phyloP scores from a whole-genome alignment of 2,113 vertebrate genomes.

The Geococcyx californianus region DNA sequence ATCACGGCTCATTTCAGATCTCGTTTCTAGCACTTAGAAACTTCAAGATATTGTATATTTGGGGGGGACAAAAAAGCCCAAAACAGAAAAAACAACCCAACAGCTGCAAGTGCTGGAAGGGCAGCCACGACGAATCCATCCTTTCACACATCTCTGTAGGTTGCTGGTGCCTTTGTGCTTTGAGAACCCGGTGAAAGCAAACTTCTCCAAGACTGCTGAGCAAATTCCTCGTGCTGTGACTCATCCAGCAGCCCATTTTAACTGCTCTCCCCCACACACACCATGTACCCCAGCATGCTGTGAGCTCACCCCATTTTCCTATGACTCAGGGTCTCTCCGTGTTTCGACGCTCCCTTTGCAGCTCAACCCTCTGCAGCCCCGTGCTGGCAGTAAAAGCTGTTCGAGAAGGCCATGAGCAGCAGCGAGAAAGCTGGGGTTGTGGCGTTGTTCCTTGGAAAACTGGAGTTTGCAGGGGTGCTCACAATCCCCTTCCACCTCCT shows the following conservation, averaged over 20 bases:
- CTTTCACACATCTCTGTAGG: not conserved
- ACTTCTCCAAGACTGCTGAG: not conserved
- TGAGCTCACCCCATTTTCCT: not conserved
- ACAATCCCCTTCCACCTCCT: too few relatives aligned
- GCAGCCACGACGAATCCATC: not conserved
- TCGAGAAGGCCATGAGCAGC: not conserved
- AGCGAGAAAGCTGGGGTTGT: accelerated
- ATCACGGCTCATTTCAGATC: accelerated
- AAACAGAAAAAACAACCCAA: not conserved
- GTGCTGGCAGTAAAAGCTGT: accelerated
- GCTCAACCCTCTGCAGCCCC: not conserved
- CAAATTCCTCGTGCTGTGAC: not conserved
- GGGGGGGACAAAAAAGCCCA: too few relatives aligned
- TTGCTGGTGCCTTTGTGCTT: accelerated
- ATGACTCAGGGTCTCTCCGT: not conserved
- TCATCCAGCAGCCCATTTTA: not conserved
- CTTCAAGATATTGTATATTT: not conserved
- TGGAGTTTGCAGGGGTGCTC: not conserved
- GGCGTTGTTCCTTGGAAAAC: not conserved
- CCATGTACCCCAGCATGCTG: not conserved
- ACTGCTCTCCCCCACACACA: not conserved
- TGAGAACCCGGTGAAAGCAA: not conserved
- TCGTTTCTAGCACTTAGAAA: not conserved
- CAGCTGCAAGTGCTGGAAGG: accelerated
- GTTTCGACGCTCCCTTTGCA: accelerated